A percentile compares a stretch with the other conserved stretches of the same genome.
These are phyloP conservation scores for Pilophorus perplexus DNA, from an alignment of 2,888 invertebrate species.

Conservation along the genomic window DNA sequence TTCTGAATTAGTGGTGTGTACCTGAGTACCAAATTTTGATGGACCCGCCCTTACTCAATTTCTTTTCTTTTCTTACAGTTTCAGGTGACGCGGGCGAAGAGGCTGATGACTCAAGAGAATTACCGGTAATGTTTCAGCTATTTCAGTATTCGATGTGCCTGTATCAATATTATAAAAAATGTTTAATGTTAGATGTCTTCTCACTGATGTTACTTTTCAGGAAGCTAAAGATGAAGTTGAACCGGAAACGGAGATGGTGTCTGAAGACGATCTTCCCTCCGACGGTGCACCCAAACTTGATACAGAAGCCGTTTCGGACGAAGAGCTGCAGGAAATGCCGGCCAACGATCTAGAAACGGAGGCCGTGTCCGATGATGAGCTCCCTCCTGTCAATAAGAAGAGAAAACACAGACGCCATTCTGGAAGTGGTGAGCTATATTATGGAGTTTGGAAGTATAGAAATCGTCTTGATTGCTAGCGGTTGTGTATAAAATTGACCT, in stretches of 20 bases:
- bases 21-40: no score
- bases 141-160: no score
- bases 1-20: no score
- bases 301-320: conserved; percentile 78
- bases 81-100: no score
- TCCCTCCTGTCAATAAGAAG: conserved; percentile 60
- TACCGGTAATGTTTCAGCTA: no score
- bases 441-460: neutral
- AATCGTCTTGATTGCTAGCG: neutral
- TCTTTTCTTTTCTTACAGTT: no score
- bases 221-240: conserved; percentile 52
- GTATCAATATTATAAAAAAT: no score
- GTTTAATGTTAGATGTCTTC: neutral
- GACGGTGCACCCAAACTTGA: conserved; percentile 54
- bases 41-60: no score
- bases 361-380: conserved; percentile 80
- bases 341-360: conserved; percentile 48
- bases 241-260: conserved; percentile 68
- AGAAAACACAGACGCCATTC: conserved; percentile 36
- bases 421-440: neutral
- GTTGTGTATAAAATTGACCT: neutral
- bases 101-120: no score
- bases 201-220: neutral
- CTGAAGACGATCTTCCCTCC: conserved; percentile 49
- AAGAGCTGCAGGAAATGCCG: conserved; percentile 63